Evolutionary conservation across 2,797 vertebrate genomes (phyloP).

Genomic region (Fringilla coelebs): DNA sequence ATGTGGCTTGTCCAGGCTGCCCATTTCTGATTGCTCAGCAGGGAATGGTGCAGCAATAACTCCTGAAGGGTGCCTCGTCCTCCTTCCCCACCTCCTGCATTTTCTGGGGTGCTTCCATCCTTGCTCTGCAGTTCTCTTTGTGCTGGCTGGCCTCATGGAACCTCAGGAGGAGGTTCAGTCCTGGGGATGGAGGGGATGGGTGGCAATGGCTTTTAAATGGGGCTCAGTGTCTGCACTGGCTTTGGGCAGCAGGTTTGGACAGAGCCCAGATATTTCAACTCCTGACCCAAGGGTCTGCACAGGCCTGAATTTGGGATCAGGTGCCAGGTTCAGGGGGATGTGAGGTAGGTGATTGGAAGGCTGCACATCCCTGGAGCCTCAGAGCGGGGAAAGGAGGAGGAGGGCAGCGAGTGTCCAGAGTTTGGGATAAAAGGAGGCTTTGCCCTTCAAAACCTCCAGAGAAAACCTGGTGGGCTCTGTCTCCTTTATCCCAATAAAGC

Average conservation of each 20-base stretch:
- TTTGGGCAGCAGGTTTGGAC: background rate
- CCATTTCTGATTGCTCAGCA: background rate
- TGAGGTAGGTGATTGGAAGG: background rate
- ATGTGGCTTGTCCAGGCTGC: background rate
- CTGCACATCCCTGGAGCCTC: background rate
- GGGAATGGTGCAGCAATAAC: background rate
- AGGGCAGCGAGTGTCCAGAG: fast-evolving
- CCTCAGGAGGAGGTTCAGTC: background rate
- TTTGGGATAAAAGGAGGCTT: background rate
- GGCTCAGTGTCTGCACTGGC: fast-evolving
- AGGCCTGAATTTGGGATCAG: background rate
- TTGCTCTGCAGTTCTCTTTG: too few relatives aligned
- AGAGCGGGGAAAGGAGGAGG: background rate
- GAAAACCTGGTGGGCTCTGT: fast-evolving
- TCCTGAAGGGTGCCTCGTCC: background rate
- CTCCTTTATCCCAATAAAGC: fast-evolving
- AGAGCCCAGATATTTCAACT: too few relatives aligned
- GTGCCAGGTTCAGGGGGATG: background rate
- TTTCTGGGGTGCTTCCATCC: background rate
- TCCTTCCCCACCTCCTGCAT: background rate
- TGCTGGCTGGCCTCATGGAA: background rate
- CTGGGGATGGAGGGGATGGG: background rate
- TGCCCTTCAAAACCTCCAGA: fast-evolving
- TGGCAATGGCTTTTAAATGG: background rate
- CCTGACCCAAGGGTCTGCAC: background rate